phyloP scores from a whole-genome alignment of 2,888 invertebrate genomes.

The Macaria notata region DNA sequence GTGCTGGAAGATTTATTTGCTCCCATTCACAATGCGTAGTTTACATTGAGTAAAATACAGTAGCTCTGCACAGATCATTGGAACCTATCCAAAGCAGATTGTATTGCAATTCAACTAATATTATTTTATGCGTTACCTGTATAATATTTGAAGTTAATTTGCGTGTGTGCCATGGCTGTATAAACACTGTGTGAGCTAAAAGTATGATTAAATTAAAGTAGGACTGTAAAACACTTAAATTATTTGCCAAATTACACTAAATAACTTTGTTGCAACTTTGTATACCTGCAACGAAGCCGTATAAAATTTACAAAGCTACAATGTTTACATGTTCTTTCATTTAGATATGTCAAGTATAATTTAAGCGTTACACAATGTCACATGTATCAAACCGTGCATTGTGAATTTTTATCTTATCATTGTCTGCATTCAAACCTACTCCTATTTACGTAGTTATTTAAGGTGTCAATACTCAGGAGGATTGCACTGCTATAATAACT shows the following conservation, averaged over 20 bases:
- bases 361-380: constrained; percentile 21
- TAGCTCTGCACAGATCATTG: constrained; percentile 39
- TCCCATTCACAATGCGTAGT: constrained; percentile 43
- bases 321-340: constrained; percentile 20
- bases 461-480: constrained; percentile 27
- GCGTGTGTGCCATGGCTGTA: not conserved
- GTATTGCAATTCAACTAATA: constrained; percentile 23
- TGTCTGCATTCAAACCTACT: constrained; percentile 30
- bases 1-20: constrained; percentile 42
- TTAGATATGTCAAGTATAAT: constrained; percentile 24
- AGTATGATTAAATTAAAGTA: no score
- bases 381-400: constrained; percentile 31
- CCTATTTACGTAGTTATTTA: constrained; percentile 24
- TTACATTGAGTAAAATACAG: constrained; percentile 43
- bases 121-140: constrained; percentile 12
- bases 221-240: no score
- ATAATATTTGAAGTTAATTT: constrained; percentile 20
- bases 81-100: constrained; percentile 46
- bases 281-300: not conserved
- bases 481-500: constrained; percentile 44
- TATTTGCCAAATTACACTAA: no score
- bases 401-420: constrained; percentile 53
- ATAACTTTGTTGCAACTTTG: no score
- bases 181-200: no score
- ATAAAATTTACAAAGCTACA: constrained; percentile 8